phyloP scores from a whole-genome alignment of 2,113 vertebrate species.

The Calonectris borealis region DNA sequence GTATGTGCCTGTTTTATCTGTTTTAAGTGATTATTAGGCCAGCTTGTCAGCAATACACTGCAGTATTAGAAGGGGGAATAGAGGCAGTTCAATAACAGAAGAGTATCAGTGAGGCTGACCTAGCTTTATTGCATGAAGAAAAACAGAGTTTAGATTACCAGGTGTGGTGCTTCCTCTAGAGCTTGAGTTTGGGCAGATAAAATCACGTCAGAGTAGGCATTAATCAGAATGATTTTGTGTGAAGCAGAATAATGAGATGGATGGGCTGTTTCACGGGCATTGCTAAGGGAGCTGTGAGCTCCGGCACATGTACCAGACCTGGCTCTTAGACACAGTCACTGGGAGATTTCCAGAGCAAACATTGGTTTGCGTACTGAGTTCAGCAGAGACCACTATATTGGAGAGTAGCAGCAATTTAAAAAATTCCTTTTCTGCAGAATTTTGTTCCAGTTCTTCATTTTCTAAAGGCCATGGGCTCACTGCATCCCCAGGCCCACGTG shows the following conservation, averaged over 20 bases:
- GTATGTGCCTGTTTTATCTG: not conserved
- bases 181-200: not conserved
- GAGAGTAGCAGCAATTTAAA: not conserved
- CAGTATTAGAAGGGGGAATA: not conserved
- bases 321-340: not conserved
- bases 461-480: not conserved
- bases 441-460: not conserved
- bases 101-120: not conserved
- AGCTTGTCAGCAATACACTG: not conserved
- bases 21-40: not conserved
- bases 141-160: not conserved
- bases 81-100: not conserved
- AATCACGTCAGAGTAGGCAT: not conserved
- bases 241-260: not conserved
- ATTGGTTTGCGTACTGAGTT: not conserved
- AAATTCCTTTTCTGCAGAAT: not conserved
- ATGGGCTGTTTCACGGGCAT: accelerated
- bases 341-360: not conserved
- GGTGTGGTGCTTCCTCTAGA: not conserved
- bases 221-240: not conserved
- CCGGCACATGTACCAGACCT: not conserved
- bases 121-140: not conserved
- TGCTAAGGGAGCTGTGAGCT: not conserved
- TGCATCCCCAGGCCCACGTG: not conserved
- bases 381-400: not conserved